These are phyloP conservation scores for Drosophila sp. DNA, from an alignment of 1,140 invertebrate genomes.

Conservation along the genomic window DNA sequence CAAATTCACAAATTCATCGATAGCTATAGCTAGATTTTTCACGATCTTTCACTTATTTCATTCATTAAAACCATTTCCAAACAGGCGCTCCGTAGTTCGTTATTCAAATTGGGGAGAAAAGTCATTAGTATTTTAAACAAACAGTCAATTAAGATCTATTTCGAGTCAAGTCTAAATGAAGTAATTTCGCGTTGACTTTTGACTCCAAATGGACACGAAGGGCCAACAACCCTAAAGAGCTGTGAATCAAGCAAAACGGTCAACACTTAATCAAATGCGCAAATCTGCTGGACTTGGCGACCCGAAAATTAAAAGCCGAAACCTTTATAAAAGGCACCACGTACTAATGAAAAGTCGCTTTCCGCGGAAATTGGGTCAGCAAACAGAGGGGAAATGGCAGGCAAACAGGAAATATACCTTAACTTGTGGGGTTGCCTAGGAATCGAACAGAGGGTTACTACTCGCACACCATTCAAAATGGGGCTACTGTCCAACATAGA, in stretches of 20 bases:
- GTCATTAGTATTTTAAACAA: slow-evolving; percentile 26
- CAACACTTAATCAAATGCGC: slow-evolving; percentile 63
- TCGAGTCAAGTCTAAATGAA: slow-evolving; percentile 54
- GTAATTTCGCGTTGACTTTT: slow-evolving; percentile 52
- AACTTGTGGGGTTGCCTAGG: slow-evolving; percentile 68
- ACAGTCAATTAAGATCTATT: slow-evolving; percentile 63
- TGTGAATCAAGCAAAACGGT: slow-evolving; percentile 31
- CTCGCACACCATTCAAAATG: slow-evolving; percentile 17
- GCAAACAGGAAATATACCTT: slow-evolving; percentile 75
- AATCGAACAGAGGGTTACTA: slow-evolving; percentile 55
- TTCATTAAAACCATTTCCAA: background rate
- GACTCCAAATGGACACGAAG: background rate
- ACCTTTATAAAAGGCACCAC: slow-evolving; percentile 52
- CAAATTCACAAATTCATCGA: too few relatives aligned
- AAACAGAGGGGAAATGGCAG: slow-evolving; percentile 33
- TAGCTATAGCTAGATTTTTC: too few relatives aligned
- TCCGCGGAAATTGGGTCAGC: slow-evolving; percentile 76
- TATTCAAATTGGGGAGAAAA: background rate
- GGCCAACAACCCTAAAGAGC: slow-evolving; percentile 44
- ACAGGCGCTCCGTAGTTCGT: background rate
- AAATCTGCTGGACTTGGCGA: slow-evolving; percentile 46
- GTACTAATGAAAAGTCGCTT: slow-evolving; percentile 79
- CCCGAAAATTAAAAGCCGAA: slow-evolving; percentile 45
- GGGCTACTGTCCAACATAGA: slow-evolving; percentile 13
- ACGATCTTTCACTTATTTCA: too few relatives aligned